Base-by-base conservation (phyloP, 2,113 vertebrate species). In the Leucopternis melanops region DNA sequence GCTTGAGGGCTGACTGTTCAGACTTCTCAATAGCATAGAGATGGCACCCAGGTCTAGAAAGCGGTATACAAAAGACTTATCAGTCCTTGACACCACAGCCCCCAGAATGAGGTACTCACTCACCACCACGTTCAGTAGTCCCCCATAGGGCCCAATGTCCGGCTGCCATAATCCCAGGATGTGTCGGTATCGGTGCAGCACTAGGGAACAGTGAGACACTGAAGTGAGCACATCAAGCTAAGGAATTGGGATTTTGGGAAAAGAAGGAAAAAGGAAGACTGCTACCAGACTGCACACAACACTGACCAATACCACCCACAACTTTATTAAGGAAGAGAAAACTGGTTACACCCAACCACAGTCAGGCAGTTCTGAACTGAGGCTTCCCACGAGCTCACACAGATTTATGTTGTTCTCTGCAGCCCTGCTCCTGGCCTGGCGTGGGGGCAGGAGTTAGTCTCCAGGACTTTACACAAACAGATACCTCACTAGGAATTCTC, bases 161-260 rank as follows among this genome's bases (percentile, higher is more conserved):
- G 99, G 99, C 97, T 99, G 99, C 99, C 99, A 99, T n/a, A 99
- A 63, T 0, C 99, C 99, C 98, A 99, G 92, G 90, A 99, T 99
- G 85, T 99, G 98, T 91, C 99, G 98, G 95, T 99, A 99, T 2
- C 99, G 99, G 97, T 99, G 98, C 73, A 99, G 98, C 98, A 99
- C 99, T 98, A 55, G 18, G 97, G 97, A 65, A 97, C 97, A 82
- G 81, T 44, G 25, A 94, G 65, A 96, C 81, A 96, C 36, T 11
- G 10, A 3, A 11, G 58, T 96, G 13, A 98, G 81, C 72, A 88
- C 47, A 63, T 5, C 38, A 18, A 80, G 47, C 13, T 23, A 5
- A 69, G 15, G 4, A 47, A 45, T 0, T 16, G 36, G 58, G 13
- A 54, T 61, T 36, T 8, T 8, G 16, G 70, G 73, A 44, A 47